Conservation (phyloP, 2,113 vertebrate genomes). For the Pholis gunnellus region DNA sequence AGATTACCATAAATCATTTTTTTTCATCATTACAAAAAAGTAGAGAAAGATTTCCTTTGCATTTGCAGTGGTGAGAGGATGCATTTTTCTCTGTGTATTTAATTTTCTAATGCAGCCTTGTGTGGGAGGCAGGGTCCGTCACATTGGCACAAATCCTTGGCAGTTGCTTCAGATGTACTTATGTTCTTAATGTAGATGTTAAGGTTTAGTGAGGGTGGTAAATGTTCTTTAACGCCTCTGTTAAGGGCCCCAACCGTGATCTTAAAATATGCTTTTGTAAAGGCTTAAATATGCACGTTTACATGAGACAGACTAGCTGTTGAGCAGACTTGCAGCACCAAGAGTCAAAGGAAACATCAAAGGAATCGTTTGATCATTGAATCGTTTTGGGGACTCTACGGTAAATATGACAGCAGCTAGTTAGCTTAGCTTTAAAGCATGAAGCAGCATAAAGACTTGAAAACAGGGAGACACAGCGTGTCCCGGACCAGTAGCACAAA, state of each 20-base stretch:
- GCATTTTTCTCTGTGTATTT: not conserved
- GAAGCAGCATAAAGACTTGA: not conserved
- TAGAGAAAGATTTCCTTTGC: not conserved
- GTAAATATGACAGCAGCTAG: not conserved
- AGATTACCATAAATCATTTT: not conserved
- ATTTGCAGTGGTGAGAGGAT: not conserved
- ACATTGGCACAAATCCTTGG: not conserved
- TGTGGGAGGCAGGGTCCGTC: not conserved
- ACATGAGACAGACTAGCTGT: not conserved
- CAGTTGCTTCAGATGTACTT: not conserved
- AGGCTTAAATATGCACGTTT: not conserved
- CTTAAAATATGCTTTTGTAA: not conserved
- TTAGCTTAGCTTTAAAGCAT: not conserved
- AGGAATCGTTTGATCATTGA: not conserved
- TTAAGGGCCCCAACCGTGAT: not conserved
- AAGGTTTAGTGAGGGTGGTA: not conserved
- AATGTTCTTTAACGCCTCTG: not conserved
- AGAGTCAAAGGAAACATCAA: not conserved
- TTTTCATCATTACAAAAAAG: not conserved
- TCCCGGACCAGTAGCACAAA: not conserved
- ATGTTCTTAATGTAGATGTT: not conserved
- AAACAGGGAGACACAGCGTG: too few species aligned
- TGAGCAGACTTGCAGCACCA: not conserved
- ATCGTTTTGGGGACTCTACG: not conserved
- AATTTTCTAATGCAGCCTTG: constrained; percentile 11